A percentile compares a stretch with the other conserved stretches of the same genome.
These are phyloP conservation scores for Holothuria glaberrima DNA, from an alignment of 35 echinoderm and acorn worm species.

Conservation along the genomic window DNA sequence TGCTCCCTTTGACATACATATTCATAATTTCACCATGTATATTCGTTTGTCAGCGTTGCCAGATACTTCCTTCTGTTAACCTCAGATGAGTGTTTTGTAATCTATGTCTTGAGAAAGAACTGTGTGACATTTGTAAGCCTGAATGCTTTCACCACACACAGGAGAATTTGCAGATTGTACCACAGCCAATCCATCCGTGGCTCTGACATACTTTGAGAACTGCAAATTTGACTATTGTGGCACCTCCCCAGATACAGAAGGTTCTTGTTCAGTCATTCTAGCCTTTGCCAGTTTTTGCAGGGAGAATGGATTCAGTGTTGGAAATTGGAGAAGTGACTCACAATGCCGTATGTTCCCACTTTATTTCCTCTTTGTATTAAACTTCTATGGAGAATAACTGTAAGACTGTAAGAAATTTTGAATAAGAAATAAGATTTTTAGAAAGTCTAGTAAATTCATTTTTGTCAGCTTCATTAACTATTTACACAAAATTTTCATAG, in stretches of 20 bases:
- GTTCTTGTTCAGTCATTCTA: slow-evolving; percentile 54
- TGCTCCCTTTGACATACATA: too few relatives aligned
- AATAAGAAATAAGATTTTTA: too few relatives aligned
- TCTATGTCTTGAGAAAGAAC: too few relatives aligned
- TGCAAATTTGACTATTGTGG: slow-evolving; percentile 63
- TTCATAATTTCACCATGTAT: too few relatives aligned
- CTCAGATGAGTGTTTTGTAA: too few relatives aligned
- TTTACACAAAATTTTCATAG: too few relatives aligned
- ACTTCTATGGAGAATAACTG: neutral
- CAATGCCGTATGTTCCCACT: slow-evolving; percentile 58
- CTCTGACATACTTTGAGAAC: slow-evolving; percentile 54
- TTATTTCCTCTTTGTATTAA: neutral
- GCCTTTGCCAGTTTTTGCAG: slow-evolving; percentile 57
- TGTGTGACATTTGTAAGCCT: too few relatives aligned
- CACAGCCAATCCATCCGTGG: neutral
- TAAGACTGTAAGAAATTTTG: too few relatives aligned
- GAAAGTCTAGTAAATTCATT: too few relatives aligned
- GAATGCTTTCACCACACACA: neutral
- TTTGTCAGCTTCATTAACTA: too few relatives aligned
- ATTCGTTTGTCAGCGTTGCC: too few relatives aligned
- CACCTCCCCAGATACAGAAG: slow-evolving; percentile 26
- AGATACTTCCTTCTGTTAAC: too few relatives aligned
- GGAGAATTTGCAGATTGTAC: slow-evolving; percentile 67
- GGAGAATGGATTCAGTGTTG: slow-evolving; percentile 27
- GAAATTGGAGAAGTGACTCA: slow-evolving; percentile 54